phyloP scores from a whole-genome alignment of 2,113 vertebrate species.

The Thermophis baileyi region DNA sequence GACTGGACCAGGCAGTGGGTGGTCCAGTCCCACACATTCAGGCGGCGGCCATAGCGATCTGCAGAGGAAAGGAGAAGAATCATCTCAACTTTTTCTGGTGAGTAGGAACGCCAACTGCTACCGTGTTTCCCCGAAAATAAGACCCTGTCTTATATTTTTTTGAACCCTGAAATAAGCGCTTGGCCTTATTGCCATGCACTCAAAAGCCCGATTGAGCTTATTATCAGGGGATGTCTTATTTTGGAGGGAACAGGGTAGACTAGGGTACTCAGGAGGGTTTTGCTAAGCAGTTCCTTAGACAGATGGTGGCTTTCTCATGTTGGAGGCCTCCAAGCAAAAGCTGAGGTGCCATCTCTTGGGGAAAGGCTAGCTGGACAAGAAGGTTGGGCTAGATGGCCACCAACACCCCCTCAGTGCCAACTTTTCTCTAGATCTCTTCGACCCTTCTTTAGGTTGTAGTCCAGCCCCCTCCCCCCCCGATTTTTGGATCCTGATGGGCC shows the following conservation, averaged over 20 bases:
- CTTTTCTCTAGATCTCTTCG: not conserved
- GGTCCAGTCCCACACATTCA: conserved; percentile 82
- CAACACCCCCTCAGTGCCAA: too few relatives aligned
- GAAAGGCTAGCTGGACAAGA: not conserved
- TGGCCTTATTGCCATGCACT: too few relatives aligned
- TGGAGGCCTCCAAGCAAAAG: not conserved
- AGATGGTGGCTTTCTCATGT: not conserved
- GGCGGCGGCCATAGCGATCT: conserved; percentile 72
- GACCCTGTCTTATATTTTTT: too few relatives aligned
- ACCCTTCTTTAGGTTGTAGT: not conserved
- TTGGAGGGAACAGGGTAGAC: too few relatives aligned
- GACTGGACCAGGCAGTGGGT: conserved; percentile 72
- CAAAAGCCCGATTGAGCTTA: too few relatives aligned
- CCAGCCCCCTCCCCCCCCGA: not conserved
- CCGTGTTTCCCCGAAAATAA: too few relatives aligned
- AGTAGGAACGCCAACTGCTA: not conserved
- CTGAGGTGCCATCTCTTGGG: not conserved
- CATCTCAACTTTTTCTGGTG: not conserved
- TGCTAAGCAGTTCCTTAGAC: not conserved
- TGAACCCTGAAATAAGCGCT: too few relatives aligned
- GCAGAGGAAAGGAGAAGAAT: not conserved
- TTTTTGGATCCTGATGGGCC: not conserved
- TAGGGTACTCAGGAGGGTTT: not conserved
- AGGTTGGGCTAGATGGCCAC: not conserved
- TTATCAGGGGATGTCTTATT: too few relatives aligned